Evolutionary conservation across 2,797 vertebrate genomes (phyloP).

Genomic region (Poeciliopsis presidionis): DNA sequence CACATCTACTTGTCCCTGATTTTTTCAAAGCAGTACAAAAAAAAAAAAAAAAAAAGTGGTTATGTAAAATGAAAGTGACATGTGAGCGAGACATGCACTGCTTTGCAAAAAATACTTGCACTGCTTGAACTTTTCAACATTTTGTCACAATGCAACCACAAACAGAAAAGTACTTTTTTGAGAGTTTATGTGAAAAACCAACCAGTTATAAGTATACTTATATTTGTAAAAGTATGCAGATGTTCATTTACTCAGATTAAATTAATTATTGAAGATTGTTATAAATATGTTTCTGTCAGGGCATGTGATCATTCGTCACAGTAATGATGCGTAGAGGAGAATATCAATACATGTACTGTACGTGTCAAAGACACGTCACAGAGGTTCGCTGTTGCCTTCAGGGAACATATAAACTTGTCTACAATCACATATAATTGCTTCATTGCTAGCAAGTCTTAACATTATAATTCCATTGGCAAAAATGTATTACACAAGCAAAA

Average conservation of each 20-base stretch:
- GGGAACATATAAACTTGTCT: neutral
- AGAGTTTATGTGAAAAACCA: neutral
- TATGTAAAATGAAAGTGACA: neutral
- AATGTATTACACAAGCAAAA: neutral
- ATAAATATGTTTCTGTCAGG: neutral
- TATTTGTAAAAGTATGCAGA: neutral
- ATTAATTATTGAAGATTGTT: neutral
- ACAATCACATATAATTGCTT: neutral
- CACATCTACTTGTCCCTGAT: slow-evolving; percentile 16
- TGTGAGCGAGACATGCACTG: neutral
- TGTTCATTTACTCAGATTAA: neutral
- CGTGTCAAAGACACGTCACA: neutral
- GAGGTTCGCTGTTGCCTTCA: neutral
- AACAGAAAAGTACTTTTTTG: neutral
- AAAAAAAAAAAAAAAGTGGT: neutral
- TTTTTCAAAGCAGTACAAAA: neutral
- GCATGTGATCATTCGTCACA: neutral
- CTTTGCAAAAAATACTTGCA: neutral
- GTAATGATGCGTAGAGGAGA: neutral
- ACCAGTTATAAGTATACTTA: neutral
- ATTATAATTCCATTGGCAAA: neutral
- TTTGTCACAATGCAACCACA: neutral
- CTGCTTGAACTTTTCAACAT: neutral
- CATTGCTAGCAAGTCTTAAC: neutral
- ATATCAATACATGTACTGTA: neutral